Base-by-base conservation (phyloP, 1,140 invertebrate genomes). In the Tribolium castaneum region DNA sequence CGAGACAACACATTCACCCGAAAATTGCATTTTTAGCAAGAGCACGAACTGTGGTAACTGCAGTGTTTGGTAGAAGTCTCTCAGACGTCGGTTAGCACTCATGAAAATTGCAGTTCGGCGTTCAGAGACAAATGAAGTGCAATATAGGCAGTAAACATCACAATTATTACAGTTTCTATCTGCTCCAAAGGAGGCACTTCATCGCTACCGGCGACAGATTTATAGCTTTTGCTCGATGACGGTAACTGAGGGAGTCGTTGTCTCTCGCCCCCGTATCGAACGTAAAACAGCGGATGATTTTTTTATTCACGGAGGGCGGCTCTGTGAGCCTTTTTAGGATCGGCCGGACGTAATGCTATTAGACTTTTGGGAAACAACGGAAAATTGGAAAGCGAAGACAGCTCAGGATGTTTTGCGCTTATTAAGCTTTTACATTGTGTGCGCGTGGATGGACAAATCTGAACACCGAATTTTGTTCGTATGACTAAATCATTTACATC, bases 331-430 rank as follows among this genome's bases (percentile, higher is more conserved):
- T 35, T 66, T 66, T 34, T 66, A 66, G 34, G 25, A 30, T 12
- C 25, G 59, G 14, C 30, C 25, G 59, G 30, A 66, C 30, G 59
- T 66, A 66, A 34, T 66, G 12, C 59, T 66, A 35, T 66, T 35
- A 66, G 59, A 66, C 59, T 34, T 6, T 35, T 66, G 59, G 59
- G 59, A 66, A 66, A 66, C 59, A 35, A 12, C 4, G 14, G 59
- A 66, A 66, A 66, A 35, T 66, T 66, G 59, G 59, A 34, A 66
- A 35, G 59, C 59, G 30, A 35, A 66, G 59, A 66, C 59, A 66
- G 30, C 30, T 66, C n/a, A 66, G 6, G 59, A 66, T 35, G 34
- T 34, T 30, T 66, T 66, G 59, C 30, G 59, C 25, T 35, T 22
- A 66, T 66, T 66, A 66, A 35, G 59, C 59, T 35, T n/a, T 14